These are phyloP conservation scores for Neoascia interrupta DNA, from an alignment of 2,888 invertebrate genomes.

Conservation along the genomic window DNA sequence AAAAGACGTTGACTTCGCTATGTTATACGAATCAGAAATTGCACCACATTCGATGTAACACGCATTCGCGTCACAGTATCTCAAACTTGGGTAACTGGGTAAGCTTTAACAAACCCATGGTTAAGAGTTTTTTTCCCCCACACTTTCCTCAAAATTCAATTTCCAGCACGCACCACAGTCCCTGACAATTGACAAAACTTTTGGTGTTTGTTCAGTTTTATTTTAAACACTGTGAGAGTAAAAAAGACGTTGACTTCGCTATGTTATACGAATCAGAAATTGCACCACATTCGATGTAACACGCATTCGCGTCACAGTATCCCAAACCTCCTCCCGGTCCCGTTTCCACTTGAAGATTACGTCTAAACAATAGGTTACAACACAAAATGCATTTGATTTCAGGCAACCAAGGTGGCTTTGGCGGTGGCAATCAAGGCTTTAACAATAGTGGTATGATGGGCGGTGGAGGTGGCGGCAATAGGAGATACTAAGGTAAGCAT, in stretches of 20 bases:
- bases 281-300: slow-evolving; percentile 75
- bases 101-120: no score
- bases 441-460: slow-evolving; percentile 63
- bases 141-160: background rate
- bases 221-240: slow-evolving; percentile 76
- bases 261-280: slow-evolving; percentile 77
- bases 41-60: slow-evolving; percentile 76
- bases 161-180: slow-evolving; percentile 25
- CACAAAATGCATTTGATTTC: no score
- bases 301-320: slow-evolving; percentile 78
- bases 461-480: slow-evolving; percentile 59
- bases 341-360: background rate
- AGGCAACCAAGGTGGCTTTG: slow-evolving; percentile 60
- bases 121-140: background rate
- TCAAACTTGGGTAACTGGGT: no score
- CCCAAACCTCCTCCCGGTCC: background rate
- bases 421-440: slow-evolving; percentile 62
- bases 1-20: slow-evolving; percentile 78
- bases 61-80: slow-evolving; percentile 78
- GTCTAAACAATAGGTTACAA: slow-evolving; percentile 16
- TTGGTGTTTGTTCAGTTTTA: slow-evolving; percentile 71
- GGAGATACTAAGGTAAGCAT: slow-evolving; percentile 64
- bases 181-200: slow-evolving; percentile 62
- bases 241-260: slow-evolving; percentile 78
- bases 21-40: slow-evolving; percentile 76